phyloP scores from a whole-genome alignment of 2,888 invertebrate species.

The Alsophila aescularia region DNA sequence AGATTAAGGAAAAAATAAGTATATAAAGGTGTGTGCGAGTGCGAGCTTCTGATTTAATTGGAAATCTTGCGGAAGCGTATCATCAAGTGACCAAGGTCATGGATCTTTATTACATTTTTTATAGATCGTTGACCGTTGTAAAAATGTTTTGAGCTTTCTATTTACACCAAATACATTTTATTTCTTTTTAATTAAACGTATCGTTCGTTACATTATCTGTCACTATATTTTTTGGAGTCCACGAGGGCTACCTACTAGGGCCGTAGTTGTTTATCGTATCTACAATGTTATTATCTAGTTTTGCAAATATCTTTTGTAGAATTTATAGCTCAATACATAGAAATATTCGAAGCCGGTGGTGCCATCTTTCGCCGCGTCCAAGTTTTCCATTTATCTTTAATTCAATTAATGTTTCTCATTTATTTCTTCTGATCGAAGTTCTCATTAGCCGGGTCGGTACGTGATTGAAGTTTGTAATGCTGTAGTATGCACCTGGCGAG shows the following conservation, averaged over 20 bases:
- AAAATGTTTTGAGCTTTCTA: background rate
- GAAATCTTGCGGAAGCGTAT: slow-evolving; percentile 10
- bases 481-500: slow-evolving; percentile 50
- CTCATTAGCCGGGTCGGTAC: slow-evolving; percentile 17
- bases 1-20: background rate
- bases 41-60: slow-evolving; percentile 8
- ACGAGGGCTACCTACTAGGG: background rate
- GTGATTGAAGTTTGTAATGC: slow-evolving; percentile 24
- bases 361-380: background rate
- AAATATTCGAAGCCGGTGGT: slow-evolving; percentile 11
- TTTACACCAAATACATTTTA: no score
- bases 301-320: no score
- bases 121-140: slow-evolving; percentile 3
- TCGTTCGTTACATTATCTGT: no score
- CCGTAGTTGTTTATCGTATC: background rate
- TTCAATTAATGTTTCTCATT: slow-evolving; percentile 25
- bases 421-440: no score
- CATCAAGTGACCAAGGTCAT: slow-evolving; percentile 23
- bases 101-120: slow-evolving; percentile 9
- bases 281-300: no score
- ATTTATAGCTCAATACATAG: background rate
- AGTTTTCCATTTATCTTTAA: slow-evolving; percentile 13
- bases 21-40: background rate
- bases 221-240: background rate
- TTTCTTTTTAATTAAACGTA: no score